Evolutionary conservation across 2,888 invertebrate genomes (phyloP), one percentile per base, ranked within the genome.

Genomic region (Mythimna vitellina): DNA sequence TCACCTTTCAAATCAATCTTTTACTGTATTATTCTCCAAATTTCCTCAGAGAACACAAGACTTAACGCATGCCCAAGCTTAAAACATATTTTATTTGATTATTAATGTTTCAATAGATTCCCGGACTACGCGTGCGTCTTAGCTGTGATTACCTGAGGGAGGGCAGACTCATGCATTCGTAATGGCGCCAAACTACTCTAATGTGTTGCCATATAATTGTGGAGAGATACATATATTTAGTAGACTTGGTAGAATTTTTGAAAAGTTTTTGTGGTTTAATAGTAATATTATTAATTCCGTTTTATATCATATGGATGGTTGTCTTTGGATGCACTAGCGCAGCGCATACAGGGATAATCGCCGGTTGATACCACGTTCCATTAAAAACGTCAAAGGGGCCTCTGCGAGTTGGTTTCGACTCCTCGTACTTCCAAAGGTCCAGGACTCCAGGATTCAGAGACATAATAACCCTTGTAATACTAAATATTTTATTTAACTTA

Each of bases 61-160:
- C 4, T 61, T 49, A 72, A 73, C 56, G 25, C 56, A 68, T 42
- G 3, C 3, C 25, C 10, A 10, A 54, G 57, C 82, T 78, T 67
- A 70, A 73, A 78, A 73, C 62, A 82, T 80, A 75, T 82, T 78
- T 80, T 76, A 69, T 81, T 72, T 72, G 62, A 75, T 74, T 73
- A 78, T 83, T 58, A 81, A 83, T 86, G 74, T 86, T 86, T 86
- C 76, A 84, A 81, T 81, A 77, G 73, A 65, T 73, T 38, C 62
- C 22, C 29, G 46, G 74, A 46, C 14, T 65, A 66, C 66, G 64
- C 68, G 67, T 71, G 70, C 76, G 82, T 81, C 84, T 83, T 72
- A 71, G 38, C 71, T 17, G 65, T 84, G 84, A 84, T 86, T 84
- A 78, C 84, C 69, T 80, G 60, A 20, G 84, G 84, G 86, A 84